Percentiles rank a stretch among this genome's conserved stretches.
Evolutionary conservation across 2,888 invertebrate species (phyloP).

Genomic region (Lithophane ornitopus): DNA sequence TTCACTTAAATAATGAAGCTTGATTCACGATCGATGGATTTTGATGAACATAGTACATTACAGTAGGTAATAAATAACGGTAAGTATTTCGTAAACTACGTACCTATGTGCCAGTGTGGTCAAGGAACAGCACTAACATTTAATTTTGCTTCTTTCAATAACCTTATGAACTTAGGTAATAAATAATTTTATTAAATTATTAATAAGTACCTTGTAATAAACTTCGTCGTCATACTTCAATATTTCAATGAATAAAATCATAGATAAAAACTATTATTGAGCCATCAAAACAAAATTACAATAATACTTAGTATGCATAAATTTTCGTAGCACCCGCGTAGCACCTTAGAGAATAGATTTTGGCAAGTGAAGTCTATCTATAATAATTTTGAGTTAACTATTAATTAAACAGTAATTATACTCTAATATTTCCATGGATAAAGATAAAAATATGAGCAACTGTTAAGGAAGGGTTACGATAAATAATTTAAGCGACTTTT

Average conservation of each 20-base stretch:
- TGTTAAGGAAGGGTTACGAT: neutral
- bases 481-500: neutral
- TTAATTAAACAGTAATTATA: neutral
- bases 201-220: conserved; percentile 1
- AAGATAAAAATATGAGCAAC: neutral
- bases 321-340: conserved; percentile 4
- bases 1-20: conserved; percentile 8
- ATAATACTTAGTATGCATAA: neutral
- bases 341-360: neutral
- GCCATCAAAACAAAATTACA: neutral
- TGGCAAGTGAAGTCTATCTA: neutral
- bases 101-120: conserved; percentile 40
- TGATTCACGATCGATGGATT: conserved; percentile 6
- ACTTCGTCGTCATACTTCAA: neutral
- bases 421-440: neutral
- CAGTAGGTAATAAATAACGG: conserved; percentile 15
- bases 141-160: conserved; percentile 54
- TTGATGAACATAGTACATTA: neutral
- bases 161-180: conserved; percentile 34
- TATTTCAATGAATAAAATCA: neutral
- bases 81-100: conserved; percentile 29
- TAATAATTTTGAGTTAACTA: neutral
- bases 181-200: conserved; percentile 27
- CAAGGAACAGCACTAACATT: conserved; percentile 73
- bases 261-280: neutral